A percentile compares a stretch with the other conserved stretches of the same genome.
phyloP scores from a whole-genome alignment of 2,797 vertebrate species.

The Siniperca undulata region DNA sequence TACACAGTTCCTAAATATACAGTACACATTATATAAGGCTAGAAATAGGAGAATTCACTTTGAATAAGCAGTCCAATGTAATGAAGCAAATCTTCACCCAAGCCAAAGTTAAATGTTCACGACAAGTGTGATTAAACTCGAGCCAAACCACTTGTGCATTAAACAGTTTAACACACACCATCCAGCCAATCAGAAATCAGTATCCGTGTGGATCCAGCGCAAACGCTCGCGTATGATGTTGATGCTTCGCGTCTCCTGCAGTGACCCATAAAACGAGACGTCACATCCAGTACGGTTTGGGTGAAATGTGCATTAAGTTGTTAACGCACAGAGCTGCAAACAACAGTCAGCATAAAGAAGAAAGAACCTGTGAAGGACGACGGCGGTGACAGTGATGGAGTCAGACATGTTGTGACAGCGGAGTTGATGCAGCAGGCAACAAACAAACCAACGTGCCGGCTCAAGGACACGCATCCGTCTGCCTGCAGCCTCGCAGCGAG shows the following conservation, averaged over 20 bases:
- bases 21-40: too few relatives aligned
- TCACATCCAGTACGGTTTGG: not conserved
- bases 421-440: constrained; percentile 6
- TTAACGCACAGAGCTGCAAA: not conserved
- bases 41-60: not conserved
- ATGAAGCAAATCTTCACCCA: too few relatives aligned
- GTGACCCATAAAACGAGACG: constrained; percentile 37
- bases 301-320: not conserved
- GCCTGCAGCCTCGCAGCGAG: not conserved
- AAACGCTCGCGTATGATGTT: not conserved
- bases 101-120: too few relatives aligned
- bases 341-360: not conserved
- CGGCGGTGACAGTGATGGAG: constrained; percentile 28
- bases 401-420: constrained; percentile 28
- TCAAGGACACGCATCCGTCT: constrained; percentile 18
- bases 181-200: not conserved
- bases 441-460: not conserved
- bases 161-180: not conserved
- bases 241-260: constrained; percentile 7
- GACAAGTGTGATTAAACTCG: not conserved
- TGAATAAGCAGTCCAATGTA: too few relatives aligned
- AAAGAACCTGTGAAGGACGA: not conserved
- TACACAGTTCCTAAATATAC: too few relatives aligned
- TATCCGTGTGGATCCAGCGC: too few relatives aligned
- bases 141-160: not conserved